Conservation (phyloP, 2,888 invertebrate genomes). For the Myopa tessellatipennis region DNA sequence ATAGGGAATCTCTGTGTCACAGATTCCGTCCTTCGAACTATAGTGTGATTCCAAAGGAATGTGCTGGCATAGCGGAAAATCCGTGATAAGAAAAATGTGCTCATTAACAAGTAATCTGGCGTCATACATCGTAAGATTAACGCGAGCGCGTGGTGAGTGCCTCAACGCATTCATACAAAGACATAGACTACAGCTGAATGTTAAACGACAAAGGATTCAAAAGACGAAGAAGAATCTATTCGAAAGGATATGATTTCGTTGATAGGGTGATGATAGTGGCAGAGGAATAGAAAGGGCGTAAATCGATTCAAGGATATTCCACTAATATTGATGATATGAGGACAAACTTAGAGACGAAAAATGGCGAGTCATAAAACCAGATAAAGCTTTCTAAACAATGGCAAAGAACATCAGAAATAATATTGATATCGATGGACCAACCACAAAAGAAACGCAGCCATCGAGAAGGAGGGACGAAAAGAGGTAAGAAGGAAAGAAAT, state of each 20-base stretch:
- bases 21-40: neutral
- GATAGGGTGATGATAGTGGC: too few species aligned
- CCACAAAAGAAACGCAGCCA: too few species aligned
- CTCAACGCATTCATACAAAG: too few species aligned
- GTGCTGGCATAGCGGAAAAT: constrained; percentile 5
- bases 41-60: neutral
- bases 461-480: neutral
- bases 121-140: constrained; percentile 29
- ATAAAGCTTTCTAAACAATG: too few species aligned
- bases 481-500: neutral
- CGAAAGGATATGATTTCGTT: too few species aligned
- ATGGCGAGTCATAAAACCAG: too few species aligned
- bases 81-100: constrained; percentile 20
- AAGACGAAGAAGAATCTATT: too few species aligned
- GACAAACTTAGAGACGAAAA: neutral
- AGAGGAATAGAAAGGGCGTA: too few species aligned
- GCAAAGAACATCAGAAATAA: too few species aligned
- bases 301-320: neutral
- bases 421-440: too few species aligned
- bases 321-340: neutral
- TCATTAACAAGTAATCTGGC: constrained; percentile 34
- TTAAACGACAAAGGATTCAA: too few species aligned
- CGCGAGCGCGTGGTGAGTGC: neutral
- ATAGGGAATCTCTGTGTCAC: neutral
- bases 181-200: too few species aligned